Evolutionary conservation across 2,797 vertebrate species (phyloP).

Genomic region (Brachyalestes nurse): DNA sequence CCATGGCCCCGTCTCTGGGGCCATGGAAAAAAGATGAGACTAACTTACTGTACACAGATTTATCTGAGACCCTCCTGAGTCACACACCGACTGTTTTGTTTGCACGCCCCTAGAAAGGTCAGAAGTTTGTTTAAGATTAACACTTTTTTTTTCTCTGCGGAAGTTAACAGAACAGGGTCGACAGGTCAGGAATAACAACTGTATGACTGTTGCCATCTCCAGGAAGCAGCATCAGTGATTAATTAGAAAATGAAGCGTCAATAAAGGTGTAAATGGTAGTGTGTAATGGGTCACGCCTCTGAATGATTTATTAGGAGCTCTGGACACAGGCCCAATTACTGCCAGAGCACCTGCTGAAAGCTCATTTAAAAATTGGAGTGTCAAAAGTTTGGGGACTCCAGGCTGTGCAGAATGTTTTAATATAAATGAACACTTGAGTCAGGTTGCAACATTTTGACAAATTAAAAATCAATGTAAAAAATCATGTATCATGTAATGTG

Average conservation of each 20-base stretch:
- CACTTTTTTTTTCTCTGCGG: background rate
- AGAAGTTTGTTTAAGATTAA: background rate
- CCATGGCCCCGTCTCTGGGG: no score
- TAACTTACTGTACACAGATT: constrained; percentile 5
- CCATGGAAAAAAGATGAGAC: no score
- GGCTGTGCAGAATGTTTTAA: background rate
- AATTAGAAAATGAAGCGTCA: background rate
- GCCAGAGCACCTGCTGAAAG: background rate
- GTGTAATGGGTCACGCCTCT: background rate
- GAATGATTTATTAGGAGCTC: background rate
- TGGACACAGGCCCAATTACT: background rate
- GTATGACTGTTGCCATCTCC: background rate
- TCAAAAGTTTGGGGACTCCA: background rate
- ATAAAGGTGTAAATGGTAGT: background rate
- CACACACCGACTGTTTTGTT: constrained; percentile 4
- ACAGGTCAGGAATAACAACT: background rate
- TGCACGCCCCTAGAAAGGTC: constrained; percentile 12
- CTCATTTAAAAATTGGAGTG: background rate
- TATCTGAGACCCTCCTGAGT: background rate
- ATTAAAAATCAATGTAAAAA: no score
- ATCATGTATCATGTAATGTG: no score
- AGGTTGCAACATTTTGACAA: background rate
- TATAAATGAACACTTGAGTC: background rate
- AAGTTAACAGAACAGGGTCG: background rate
- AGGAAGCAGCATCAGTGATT: background rate